A percentile compares a stretch with the other conserved stretches of the same genome.
Evolutionary conservation across 2,888 invertebrate genomes (phyloP).

Genomic region (Agrochola lychnidis): DNA sequence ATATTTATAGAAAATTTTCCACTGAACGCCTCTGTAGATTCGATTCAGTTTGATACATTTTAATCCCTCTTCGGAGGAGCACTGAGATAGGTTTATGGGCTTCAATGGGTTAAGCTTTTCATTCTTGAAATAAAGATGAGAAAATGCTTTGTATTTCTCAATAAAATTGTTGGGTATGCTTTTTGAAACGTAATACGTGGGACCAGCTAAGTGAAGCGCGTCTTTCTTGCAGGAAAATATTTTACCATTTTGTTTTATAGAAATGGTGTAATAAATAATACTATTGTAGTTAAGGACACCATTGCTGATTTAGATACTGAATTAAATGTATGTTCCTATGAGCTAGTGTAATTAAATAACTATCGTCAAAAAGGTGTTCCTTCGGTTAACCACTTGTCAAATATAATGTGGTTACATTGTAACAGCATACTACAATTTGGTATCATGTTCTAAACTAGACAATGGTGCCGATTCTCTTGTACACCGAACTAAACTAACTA

Average conservation of each 20-base stretch:
- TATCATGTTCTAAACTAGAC: constrained; percentile 42
- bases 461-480: no score
- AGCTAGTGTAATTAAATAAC: constrained; percentile 29
- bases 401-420: constrained; percentile 43
- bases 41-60: constrained; percentile 43
- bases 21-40: constrained; percentile 43
- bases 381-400: constrained; percentile 69
- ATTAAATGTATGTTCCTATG: no score
- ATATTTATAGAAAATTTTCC: constrained; percentile 68
- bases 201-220: neutral
- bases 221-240: neutral
- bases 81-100: constrained; percentile 21
- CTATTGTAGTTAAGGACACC: neutral
- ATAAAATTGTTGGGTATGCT: neutral
- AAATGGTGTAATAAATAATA: neutral
- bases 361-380: constrained; percentile 63
- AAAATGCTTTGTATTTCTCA: constrained; percentile 1
- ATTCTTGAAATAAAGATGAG: constrained; percentile 15
- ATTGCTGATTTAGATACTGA: neutral
- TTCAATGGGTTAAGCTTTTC: constrained; percentile 14
- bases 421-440: constrained; percentile 41
- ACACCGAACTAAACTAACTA: no score
- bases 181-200: neutral
- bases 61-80: constrained; percentile 29
- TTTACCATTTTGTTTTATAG: neutral